Percentiles rank a stretch among this genome's conserved stretches.
These are phyloP conservation scores for Hemiscyllium ocellatum DNA, from an alignment of 2,113 vertebrate species.

Conservation along the genomic window DNA sequence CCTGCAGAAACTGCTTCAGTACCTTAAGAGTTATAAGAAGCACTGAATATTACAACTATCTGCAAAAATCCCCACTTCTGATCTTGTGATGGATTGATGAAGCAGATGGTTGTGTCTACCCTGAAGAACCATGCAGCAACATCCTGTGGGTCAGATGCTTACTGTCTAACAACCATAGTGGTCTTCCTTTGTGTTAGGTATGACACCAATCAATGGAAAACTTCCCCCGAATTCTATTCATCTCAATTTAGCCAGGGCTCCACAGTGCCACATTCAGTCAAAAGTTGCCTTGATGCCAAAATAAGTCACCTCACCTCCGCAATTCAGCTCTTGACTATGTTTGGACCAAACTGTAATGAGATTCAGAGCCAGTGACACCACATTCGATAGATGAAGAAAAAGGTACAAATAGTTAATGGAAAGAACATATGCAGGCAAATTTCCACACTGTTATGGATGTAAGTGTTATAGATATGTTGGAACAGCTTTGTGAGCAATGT, in stretches of 20 bases:
- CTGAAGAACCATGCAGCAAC: neutral
- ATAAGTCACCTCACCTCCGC: neutral
- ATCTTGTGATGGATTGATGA: neutral
- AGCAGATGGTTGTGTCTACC: no score
- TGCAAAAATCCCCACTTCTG: neutral
- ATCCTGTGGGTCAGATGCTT: no score
- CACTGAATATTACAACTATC: neutral
- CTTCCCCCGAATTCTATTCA: neutral
- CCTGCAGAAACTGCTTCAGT: neutral
- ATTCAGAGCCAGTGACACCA: neutral
- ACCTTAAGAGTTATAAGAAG: neutral
- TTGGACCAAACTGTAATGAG: neutral
- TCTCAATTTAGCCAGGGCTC: neutral
- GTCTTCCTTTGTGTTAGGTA: neutral
- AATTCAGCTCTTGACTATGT: neutral
- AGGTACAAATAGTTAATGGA: no score
- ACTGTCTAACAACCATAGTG: no score
- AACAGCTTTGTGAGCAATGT: no score
- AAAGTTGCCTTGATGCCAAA: neutral
- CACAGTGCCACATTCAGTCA: neutral
- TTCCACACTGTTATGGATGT: no score
- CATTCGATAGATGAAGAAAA: no score
- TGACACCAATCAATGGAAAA: neutral
- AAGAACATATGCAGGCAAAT: no score
- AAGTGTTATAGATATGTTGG: no score